Conservation (phyloP, 2,888 invertebrate species). For the Agelastica alni region DNA sequence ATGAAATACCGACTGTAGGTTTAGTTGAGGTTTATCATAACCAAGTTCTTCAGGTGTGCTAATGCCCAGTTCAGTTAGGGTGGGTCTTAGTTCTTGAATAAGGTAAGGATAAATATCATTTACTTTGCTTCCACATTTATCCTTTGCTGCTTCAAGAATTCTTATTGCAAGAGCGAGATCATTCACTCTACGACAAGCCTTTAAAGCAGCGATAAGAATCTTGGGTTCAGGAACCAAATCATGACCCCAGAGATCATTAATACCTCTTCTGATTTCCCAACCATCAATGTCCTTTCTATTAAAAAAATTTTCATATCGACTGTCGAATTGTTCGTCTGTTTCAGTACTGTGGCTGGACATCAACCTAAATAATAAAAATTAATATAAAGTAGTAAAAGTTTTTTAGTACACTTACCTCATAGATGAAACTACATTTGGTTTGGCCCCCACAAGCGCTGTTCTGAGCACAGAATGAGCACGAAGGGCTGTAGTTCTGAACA, state of each 20-base stretch:
- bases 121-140: conserved; percentile 79
- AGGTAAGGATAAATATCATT: conserved; percentile 86
- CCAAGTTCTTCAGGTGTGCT: conserved; percentile 94
- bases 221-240: conserved; percentile 92
- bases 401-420: conserved; percentile 30
- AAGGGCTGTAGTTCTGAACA: conserved; percentile 60
- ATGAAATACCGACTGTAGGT: conserved; percentile 74
- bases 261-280: conserved; percentile 92
- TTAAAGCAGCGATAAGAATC: conserved; percentile 83
- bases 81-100: conserved; percentile 88
- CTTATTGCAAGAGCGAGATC: conserved; percentile 92
- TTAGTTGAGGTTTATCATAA: conserved; percentile 95
- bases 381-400: not conserved
- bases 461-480: conserved; percentile 55
- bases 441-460: conserved; percentile 43
- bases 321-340: conserved; percentile 85
- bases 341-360: conserved; percentile 62
- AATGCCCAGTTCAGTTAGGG: conserved; percentile 90
- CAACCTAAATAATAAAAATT: conserved; percentile 29
- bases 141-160: conserved; percentile 89
- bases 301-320: conserved; percentile 80
- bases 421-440: conserved; percentile 38
- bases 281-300: conserved; percentile 86
- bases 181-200: conserved; percentile 91
- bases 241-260: conserved; percentile 86